Percentiles rank a stretch among this genome's conserved stretches.
Evolutionary conservation across 2,113 vertebrate species (phyloP).

Genomic region (Calonectris borealis): DNA sequence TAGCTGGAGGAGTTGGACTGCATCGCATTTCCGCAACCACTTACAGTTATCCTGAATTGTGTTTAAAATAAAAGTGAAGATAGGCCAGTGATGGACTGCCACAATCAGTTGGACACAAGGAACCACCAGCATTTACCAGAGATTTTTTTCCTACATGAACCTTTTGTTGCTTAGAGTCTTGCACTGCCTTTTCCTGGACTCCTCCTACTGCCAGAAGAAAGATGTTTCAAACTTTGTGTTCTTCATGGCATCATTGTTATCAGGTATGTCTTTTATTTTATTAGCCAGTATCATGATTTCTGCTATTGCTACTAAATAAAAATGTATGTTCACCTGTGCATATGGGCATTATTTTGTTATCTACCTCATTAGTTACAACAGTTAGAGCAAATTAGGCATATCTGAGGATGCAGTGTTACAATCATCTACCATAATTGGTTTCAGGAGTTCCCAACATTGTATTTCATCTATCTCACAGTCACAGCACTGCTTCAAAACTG

Average conservation of each 20-base stretch:
- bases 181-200: background rate
- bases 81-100: background rate
- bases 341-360: slow-evolving; percentile 4
- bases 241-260: background rate
- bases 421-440: slow-evolving; percentile 65
- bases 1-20: background rate
- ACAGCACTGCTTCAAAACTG: slow-evolving; percentile 35
- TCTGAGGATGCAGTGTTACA: slow-evolving; percentile 59
- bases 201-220: background rate
- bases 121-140: background rate
- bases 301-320: slow-evolving; percentile 6
- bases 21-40: background rate
- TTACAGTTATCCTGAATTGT: background rate
- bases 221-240: background rate
- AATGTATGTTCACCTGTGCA: background rate
- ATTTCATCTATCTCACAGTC: slow-evolving; percentile 29
- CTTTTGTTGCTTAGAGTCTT: background rate
- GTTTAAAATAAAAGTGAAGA: background rate
- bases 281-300: background rate
- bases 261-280: background rate
- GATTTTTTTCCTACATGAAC: background rate
- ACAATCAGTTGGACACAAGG: background rate
- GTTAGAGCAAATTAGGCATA: slow-evolving; percentile 67
- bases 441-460: slow-evolving; percentile 28
- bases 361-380: slow-evolving; percentile 57